Conservation (phyloP, 1,140 invertebrate species). For the Cyrtorhinus lividipennis region DNA sequence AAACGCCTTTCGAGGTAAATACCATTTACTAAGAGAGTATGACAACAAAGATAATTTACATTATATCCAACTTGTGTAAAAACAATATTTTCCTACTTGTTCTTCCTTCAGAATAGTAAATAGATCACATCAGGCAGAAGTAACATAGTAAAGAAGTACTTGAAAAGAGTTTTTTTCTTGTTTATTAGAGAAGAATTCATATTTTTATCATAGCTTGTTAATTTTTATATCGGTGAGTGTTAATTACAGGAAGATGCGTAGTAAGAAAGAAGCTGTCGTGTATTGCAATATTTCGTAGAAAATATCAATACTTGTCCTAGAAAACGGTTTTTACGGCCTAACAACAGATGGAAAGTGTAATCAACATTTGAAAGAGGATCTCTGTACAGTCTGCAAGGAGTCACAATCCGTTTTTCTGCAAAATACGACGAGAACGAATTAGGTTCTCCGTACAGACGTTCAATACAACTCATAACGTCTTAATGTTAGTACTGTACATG, state of each 20-base stretch:
- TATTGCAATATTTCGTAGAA: neutral
- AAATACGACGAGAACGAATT: too few relatives aligned
- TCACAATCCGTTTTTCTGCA: too few relatives aligned
- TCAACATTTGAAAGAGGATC: too few relatives aligned
- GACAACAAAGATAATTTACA: slow-evolving; percentile 20
- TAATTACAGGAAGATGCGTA: slow-evolving; percentile 6
- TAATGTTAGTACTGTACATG: neutral
- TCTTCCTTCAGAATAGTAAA: neutral
- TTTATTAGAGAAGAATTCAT: neutral
- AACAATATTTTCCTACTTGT: slow-evolving; percentile 10
- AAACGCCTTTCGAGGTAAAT: slow-evolving; percentile 14
- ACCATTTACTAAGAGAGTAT: slow-evolving; percentile 22
- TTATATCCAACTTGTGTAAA: slow-evolving; percentile 17
- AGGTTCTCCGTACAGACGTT: too few relatives aligned
- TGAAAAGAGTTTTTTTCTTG: neutral
- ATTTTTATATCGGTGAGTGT: slow-evolving; percentile 1
- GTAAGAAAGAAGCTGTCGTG: neutral
- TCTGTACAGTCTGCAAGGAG: too few relatives aligned
- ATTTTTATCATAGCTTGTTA: neutral
- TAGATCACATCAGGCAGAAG: slow-evolving; percentile 4
- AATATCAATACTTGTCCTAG: neutral
- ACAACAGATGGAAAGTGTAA: too few relatives aligned
- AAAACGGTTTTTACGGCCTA: neutral
- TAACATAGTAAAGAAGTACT: neutral
- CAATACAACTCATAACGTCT: too few relatives aligned